Conservation (phyloP, 2,888 invertebrate genomes). For the Venusia cambrica region DNA sequence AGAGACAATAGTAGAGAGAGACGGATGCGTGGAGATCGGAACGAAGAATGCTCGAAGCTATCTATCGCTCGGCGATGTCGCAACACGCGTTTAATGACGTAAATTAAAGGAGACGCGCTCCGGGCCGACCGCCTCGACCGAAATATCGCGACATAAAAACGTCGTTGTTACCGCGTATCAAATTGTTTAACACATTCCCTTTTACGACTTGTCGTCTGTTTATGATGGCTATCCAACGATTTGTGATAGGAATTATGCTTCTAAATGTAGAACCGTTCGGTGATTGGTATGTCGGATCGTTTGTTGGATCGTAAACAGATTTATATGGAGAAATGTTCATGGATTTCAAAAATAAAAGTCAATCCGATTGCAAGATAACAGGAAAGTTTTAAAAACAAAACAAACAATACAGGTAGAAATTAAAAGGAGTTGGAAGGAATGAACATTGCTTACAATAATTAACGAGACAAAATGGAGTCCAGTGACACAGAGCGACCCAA, state of each 20-base stretch:
- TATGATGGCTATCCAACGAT: slow-evolving; percentile 57
- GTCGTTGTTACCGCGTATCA: slow-evolving; percentile 69
- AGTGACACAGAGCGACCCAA: slow-evolving; percentile 55
- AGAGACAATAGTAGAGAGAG: slow-evolving; percentile 35
- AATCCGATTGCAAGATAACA: background rate
- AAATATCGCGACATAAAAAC: slow-evolving; percentile 74
- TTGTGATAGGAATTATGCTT: slow-evolving; percentile 52
- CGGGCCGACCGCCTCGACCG: slow-evolving; percentile 45
- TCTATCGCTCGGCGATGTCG: slow-evolving; percentile 67
- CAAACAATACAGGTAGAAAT: slow-evolving; percentile 21
- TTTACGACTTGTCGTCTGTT: slow-evolving; percentile 67
- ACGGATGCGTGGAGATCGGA: slow-evolving; percentile 35
- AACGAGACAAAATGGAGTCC: slow-evolving; percentile 53
- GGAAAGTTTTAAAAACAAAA: slow-evolving; percentile 10
- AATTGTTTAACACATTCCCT: slow-evolving; percentile 73
- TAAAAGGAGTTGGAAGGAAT: slow-evolving; percentile 31
- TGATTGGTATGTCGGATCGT: slow-evolving; percentile 33
- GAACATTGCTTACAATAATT: slow-evolving; percentile 55
- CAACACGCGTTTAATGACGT: slow-evolving; percentile 67
- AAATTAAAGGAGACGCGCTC: slow-evolving; percentile 67
- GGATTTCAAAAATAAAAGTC: background rate
- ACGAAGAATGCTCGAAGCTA: slow-evolving; percentile 41
- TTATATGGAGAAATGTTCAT: no score
- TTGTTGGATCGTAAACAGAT: slow-evolving; percentile 17
- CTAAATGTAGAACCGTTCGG: slow-evolving; percentile 44